Conservation (phyloP, 2,888 invertebrate species). For the Andrena dorsata region DNA sequence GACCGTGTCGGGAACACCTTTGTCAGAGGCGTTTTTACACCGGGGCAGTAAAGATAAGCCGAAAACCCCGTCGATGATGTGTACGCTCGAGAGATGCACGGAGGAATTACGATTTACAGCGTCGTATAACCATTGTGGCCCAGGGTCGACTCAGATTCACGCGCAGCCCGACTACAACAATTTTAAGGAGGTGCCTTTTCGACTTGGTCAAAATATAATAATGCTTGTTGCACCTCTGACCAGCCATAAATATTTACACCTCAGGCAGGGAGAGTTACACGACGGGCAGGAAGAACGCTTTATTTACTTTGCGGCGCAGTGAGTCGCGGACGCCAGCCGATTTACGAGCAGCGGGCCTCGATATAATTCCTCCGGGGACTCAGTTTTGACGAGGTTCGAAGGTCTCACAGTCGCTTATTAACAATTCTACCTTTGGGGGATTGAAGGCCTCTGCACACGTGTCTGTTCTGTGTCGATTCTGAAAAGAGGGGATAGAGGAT, state of each 20-base stretch:
- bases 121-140: conserved; percentile 69
- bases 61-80: conserved; percentile 66
- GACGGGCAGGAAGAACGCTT: conserved; percentile 51
- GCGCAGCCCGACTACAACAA: conserved; percentile 23
- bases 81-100: conserved; percentile 65
- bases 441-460: too few species aligned
- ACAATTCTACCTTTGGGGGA: not conserved
- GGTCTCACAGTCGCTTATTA: not conserved
- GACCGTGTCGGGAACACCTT: conserved; percentile 55
- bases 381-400: conserved; percentile 10
- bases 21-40: conserved; percentile 51
- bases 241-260: conserved; percentile 69
- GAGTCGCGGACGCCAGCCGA: conserved; percentile 59
- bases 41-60: conserved; percentile 69
- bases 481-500: too few species aligned
- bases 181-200: conserved; percentile 61
- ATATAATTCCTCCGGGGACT: conserved; percentile 36
- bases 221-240: conserved; percentile 51
- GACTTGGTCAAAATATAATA: conserved; percentile 60
- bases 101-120: conserved; percentile 72
- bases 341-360: conserved; percentile 55
- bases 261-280: conserved; percentile 58
- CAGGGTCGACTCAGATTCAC: conserved; percentile 11
- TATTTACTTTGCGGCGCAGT: conserved; percentile 66
- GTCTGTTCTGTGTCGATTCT: too few species aligned